A percentile compares a stretch with the other conserved stretches of the same genome.
phyloP scores from a whole-genome alignment of 2,797 vertebrate species.

The Heliangelus exortis region DNA sequence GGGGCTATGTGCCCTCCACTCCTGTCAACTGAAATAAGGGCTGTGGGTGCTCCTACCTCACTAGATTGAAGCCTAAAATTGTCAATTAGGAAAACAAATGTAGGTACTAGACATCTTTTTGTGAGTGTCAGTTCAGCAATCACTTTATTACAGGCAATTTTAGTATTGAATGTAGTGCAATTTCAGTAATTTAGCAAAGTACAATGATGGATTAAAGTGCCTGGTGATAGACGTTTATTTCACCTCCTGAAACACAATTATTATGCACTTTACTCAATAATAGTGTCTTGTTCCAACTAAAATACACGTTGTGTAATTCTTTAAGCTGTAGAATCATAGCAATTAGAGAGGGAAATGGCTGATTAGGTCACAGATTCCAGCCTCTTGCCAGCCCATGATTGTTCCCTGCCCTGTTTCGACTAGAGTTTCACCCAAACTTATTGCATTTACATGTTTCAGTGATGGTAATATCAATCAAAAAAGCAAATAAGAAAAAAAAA shows the following conservation, averaged over 20 bases:
- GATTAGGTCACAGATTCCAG: constrained; percentile 50
- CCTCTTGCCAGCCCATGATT: neutral
- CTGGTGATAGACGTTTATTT: constrained; percentile 38
- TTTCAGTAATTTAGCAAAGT: constrained; percentile 60
- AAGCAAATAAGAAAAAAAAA: neutral
- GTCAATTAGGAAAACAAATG: constrained; percentile 52
- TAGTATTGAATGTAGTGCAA: constrained; percentile 49
- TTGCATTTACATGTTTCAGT: neutral
- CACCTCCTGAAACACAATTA: constrained; percentile 67
- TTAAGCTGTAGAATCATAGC: constrained; percentile 47
- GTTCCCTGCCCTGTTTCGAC: neutral
- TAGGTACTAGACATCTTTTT: constrained; percentile 35
- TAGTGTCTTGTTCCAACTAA: constrained; percentile 63
- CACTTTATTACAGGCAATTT: constrained; percentile 61
- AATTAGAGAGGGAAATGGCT: constrained; percentile 56
- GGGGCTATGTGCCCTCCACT: neutral
- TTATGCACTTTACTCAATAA: constrained; percentile 68
- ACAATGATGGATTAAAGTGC: constrained; percentile 65
- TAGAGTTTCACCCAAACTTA: neutral
- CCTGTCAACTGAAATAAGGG: neutral
- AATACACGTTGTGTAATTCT: constrained; percentile 41
- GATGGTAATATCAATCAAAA: neutral
- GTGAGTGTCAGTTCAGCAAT: constrained; percentile 41
- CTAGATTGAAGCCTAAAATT: neutral
- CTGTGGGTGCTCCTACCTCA: neutral